Evolutionary conservation across 2,113 vertebrate genomes (phyloP), one percentile per base, ranked within the genome.

Genomic region (Phoenicopterus ruber): DNA sequence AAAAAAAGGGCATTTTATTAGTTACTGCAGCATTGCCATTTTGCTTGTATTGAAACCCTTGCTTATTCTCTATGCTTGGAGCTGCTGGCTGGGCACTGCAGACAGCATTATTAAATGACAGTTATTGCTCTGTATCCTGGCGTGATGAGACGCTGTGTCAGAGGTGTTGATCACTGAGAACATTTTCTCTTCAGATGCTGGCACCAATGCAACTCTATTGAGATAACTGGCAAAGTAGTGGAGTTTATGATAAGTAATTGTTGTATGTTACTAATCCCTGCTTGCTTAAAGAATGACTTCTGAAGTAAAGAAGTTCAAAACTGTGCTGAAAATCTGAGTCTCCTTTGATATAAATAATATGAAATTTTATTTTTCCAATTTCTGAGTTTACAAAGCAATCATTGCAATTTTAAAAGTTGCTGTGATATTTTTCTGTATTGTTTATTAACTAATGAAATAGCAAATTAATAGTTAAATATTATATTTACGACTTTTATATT

Each of bases 71-170:
- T 38, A 21, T 82, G 78, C 89, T 95, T 93, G 95, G 74, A 90
- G 84, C 93, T 90, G 50, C 94, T 94, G 90, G 88, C 94, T 86
- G 81, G 92, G 73, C 67, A 32, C 32, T 54, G 65, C 65, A 16
- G 42, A 92, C 62, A 94, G n/a, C 93, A 78, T 98, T 97, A 94
- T 97, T 97, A 97, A 97, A 97, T 97, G 95, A 94, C 77, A 87
- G 28, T 97, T 97, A 97, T 95, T 96, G 85, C 66, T 85, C 59
- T 95, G 25, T 96, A n/a, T 93, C 81, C 82, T 97, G 86, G 81
- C 77, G 69, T 63, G 90, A 96, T 95, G 79, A 65, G 74, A 57
- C 74, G 21, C 92, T 93, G 59, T 85, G 73, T 92, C 91, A 92
- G 96, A 96, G 93, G 96, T 96, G 71, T 62, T 93, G 92, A 86